Conservation (phyloP, 2,888 invertebrate genomes). For the Tromatobia lineatoria region DNA sequence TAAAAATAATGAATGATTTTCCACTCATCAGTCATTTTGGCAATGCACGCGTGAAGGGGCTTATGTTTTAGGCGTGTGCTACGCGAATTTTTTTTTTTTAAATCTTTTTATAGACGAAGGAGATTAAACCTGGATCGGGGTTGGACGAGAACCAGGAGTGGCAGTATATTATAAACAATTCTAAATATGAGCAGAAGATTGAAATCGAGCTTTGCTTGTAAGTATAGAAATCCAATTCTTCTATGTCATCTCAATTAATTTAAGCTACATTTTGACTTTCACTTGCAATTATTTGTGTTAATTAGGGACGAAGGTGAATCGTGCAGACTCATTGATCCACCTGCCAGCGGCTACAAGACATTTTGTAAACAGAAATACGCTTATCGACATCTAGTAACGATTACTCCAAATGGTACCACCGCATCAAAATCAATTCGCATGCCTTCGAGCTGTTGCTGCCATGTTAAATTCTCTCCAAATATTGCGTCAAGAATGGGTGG, state of each 20-base stretch:
- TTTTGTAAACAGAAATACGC: constrained; percentile 88
- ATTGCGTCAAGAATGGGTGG: constrained; percentile 68
- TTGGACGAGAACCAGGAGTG: constrained; percentile 88
- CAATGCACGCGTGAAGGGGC: too few species aligned
- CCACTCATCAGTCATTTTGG: too few species aligned
- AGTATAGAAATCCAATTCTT: constrained; percentile 81
- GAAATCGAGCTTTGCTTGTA: constrained; percentile 91
- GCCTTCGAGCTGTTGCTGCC: constrained; percentile 92
- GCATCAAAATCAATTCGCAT: constrained; percentile 86
- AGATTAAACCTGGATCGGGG: constrained; percentile 89
- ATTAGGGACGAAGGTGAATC: constrained; percentile 77
- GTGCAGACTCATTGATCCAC: constrained; percentile 82
- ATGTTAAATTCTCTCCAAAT: constrained; percentile 78
- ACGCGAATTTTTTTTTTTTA: neutral
- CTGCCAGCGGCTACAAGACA: constrained; percentile 85
- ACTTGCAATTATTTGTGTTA: constrained; percentile 40
- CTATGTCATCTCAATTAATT: neutral
- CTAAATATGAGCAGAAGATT: constrained; percentile 90
- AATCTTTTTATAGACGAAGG: constrained; percentile 85
- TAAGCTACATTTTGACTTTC: neutral
- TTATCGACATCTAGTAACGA: constrained; percentile 87
- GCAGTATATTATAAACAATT: constrained; percentile 90
- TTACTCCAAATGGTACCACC: constrained; percentile 80
- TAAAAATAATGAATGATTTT: too few species aligned
- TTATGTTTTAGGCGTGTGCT: too few species aligned